Evolutionary conservation across 2,888 invertebrate species (phyloP), one percentile per base, ranked within the genome.

Genomic region (Uropetala carovei): DNA sequence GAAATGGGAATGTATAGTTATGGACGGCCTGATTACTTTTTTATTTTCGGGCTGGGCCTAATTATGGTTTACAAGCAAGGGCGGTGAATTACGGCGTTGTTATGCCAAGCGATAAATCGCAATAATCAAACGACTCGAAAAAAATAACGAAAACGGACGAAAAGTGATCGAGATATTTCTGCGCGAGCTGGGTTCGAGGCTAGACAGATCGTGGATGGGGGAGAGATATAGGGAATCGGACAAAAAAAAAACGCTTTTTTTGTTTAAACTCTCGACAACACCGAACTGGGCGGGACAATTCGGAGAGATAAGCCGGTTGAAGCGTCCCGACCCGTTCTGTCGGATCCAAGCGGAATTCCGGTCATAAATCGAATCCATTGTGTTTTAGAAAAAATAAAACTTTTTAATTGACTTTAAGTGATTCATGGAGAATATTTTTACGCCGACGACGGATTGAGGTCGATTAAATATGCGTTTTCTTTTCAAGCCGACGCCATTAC

Each of bases 281-380:
- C 22, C 13, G 75, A 68, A 68, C 68, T 68, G 68, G 22, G 68
- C 22, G 27, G 22, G 75, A 75, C 27, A 75, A 75, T 75, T 75
- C 43, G 27, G 75, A 18, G 75, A 75, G 75, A 75, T 75, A 75
- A 75, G 75, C 75, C 75, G 8, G 9, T 10, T 13, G 27, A 27
- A 27, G 27, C 27, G 22, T 75, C 27, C 75, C 27, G 22, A 22
- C 68, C 18, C 18, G 68, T 75, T 75, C 11, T 75, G 75, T 75
- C 68, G 18, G 18, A 68, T 68, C 22, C 68, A 10, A 68, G 68
- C 68, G 75, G 75, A 22, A 27, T 22, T 22, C 10, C n/a, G 68
- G 68, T 75, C 75, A 27, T 75, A 75, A 75, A 75, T 75, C 75
- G 22, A 27, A 27, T 27, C 75, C 22, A 75, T 75, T 75, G 75